Evolutionary conservation across 2,797 vertebrate genomes (phyloP).

Genomic region (Bradypodion ventrale): DNA sequence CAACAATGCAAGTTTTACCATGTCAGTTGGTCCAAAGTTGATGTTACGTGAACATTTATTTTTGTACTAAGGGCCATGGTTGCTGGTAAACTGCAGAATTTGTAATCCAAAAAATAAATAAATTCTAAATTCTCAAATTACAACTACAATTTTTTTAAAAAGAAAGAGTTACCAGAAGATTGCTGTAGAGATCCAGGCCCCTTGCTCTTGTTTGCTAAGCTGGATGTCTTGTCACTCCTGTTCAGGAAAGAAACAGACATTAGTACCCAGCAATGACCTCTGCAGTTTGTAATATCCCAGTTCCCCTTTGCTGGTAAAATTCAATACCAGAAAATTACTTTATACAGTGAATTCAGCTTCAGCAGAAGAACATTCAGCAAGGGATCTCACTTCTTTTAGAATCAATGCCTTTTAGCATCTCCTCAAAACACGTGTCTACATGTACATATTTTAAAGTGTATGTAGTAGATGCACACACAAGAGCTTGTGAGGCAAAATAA

Average conservation of each 20-base stretch:
- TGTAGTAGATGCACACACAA: too few species aligned
- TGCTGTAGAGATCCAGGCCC: conserved; percentile 82
- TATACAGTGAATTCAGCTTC: neutral
- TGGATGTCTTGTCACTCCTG: conserved; percentile 85
- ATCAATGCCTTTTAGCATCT: neutral
- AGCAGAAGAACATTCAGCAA: neutral
- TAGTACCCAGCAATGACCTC: neutral
- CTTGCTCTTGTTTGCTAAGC: conserved; percentile 77
- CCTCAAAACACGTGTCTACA: neutral
- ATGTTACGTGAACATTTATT: neutral
- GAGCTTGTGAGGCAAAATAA: too few species aligned
- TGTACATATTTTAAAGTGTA: neutral
- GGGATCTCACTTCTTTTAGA: neutral
- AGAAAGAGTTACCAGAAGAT: conserved; percentile 75
- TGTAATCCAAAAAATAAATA: too few species aligned
- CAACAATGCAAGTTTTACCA: neutral
- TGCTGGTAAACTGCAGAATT: too few species aligned
- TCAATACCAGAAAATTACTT: neutral
- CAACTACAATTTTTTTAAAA: neutral
- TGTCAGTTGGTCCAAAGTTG: neutral
- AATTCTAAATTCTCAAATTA: neutral
- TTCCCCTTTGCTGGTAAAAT: neutral
- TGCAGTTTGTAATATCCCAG: neutral
- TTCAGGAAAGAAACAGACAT: conserved; percentile 49
- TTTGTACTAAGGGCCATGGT: too few species aligned